Percentiles rank a stretch among this genome's conserved stretches.
These are phyloP conservation scores for Melanostoma scalare DNA, from an alignment of 2,888 invertebrate genomes.

Conservation along the genomic window DNA sequence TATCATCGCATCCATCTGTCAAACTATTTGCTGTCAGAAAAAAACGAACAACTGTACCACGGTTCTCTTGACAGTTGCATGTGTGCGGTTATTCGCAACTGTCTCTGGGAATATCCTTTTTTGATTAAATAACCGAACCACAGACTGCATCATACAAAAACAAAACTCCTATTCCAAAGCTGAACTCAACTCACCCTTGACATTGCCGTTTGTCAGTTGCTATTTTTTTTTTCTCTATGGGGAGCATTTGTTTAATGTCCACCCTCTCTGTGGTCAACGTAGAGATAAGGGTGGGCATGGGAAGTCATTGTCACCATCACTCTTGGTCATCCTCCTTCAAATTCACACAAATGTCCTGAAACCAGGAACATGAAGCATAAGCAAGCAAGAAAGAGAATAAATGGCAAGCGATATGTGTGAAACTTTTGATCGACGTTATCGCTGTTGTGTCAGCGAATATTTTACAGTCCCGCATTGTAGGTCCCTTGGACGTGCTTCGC, in stretches of 20 bases:
- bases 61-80: conserved; percentile 42
- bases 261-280: conserved; percentile 36
- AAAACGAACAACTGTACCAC: conserved; percentile 16
- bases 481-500: conserved; percentile 18
- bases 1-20: conserved; percentile 62
- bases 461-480: conserved; percentile 22
- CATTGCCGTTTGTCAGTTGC: conserved; percentile 49
- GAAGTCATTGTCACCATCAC: conserved; percentile 41
- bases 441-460: conserved; percentile 68
- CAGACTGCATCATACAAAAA: conserved; percentile 52
- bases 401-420: conserved; percentile 48
- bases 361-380: conserved; percentile 27
- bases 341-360: conserved; percentile 41
- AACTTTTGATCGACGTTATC: conserved; percentile 68
- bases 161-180: conserved; percentile 27
- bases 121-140: conserved; percentile 62
- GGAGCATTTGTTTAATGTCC: conserved; percentile 62
- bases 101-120: conserved; percentile 8
- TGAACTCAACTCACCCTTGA: conserved; percentile 62
- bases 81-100: conserved; percentile 32
- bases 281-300: conserved; percentile 53
- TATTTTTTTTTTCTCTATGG: conserved; percentile 5
- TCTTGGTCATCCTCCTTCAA: conserved; percentile 39
- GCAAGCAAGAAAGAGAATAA: conserved; percentile 18
- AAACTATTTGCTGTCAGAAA: conserved; percentile 54